These are phyloP conservation scores for Hydriomena furcata DNA, from an alignment of 2,888 invertebrate species.

Conservation along the genomic window DNA sequence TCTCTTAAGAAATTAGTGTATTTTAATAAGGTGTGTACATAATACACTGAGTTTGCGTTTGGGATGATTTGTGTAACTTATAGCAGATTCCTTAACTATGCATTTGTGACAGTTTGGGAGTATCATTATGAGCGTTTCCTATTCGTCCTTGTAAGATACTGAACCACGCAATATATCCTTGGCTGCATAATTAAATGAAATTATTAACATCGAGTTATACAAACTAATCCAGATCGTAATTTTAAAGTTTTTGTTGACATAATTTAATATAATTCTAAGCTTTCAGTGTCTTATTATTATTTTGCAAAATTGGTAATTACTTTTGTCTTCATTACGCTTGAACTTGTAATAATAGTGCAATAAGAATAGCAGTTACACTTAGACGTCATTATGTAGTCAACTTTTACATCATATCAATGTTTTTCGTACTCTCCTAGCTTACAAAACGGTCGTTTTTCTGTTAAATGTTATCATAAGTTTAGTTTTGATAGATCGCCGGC, in stretches of 20 bases:
- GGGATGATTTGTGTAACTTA: slow-evolving; percentile 38
- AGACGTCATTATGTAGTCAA: slow-evolving; percentile 29
- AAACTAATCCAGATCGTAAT: slow-evolving; percentile 6
- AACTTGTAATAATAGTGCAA: slow-evolving; percentile 21
- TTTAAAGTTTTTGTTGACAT: slow-evolving; percentile 34
- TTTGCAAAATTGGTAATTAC: slow-evolving; percentile 10
- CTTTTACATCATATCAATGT: slow-evolving; percentile 40
- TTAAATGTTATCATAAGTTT: slow-evolving; percentile 36
- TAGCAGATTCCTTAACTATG: slow-evolving; percentile 22
- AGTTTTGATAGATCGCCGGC: slow-evolving; percentile 42
- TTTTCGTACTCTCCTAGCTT: slow-evolving; percentile 43
- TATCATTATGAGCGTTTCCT: neutral
- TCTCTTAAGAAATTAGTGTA: slow-evolving; percentile 64
- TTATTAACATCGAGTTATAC: slow-evolving; percentile 7
- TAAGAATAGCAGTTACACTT: slow-evolving; percentile 19
- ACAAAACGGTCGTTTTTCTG: slow-evolving; percentile 36
- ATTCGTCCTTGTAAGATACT: slow-evolving; percentile 13
- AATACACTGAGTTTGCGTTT: slow-evolving; percentile 62
- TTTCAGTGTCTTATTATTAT: slow-evolving; percentile 41
- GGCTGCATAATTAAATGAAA: neutral
- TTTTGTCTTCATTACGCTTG: slow-evolving; percentile 9
- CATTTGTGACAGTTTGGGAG: slow-evolving; percentile 6
- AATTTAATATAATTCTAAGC: slow-evolving; percentile 42
- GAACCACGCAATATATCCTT: slow-evolving; percentile 2
- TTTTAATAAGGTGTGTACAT: slow-evolving; percentile 75